These are phyloP conservation scores for Lycaon pictus DNA, from an alignment of 2,113 vertebrate genomes.

Conservation along the genomic window DNA sequence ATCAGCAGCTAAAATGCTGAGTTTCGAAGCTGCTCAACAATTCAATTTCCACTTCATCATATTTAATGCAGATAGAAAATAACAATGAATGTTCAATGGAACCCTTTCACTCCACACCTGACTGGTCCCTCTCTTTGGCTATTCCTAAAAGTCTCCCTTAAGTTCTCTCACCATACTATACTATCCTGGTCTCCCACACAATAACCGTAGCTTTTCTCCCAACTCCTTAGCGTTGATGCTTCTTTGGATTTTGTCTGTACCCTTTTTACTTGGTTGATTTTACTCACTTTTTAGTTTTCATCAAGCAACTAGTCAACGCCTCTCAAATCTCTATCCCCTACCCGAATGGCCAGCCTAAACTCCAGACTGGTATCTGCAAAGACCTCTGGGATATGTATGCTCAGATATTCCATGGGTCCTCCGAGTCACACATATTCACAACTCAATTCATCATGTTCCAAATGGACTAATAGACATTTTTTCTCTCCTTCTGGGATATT, in stretches of 20 bases:
- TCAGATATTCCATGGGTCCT: background rate
- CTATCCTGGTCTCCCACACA: too few relatives aligned
- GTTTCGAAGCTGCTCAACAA: background rate
- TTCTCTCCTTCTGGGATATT: background rate
- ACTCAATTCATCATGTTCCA: background rate
- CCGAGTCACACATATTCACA: background rate
- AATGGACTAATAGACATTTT: background rate
- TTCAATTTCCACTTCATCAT: background rate
- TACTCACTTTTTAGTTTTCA: background rate
- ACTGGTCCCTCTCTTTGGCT: background rate
- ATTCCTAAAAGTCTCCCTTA: background rate
- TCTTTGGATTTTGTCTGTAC: background rate
- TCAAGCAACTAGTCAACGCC: background rate
- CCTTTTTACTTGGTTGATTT: background rate
- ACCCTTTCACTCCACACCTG: background rate
- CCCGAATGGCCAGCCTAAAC: background rate
- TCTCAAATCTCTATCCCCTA: background rate
- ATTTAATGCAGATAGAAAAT: background rate
- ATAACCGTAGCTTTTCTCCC: background rate
- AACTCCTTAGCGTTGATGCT: background rate
- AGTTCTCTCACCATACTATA: rapidly evolving
- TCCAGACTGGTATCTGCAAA: background rate
- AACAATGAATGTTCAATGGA: background rate
- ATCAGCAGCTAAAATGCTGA: background rate
- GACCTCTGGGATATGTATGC: background rate